These are phyloP conservation scores for Siphamia tubifer DNA, from an alignment of 2,113 vertebrate genomes.

Conservation along the genomic window DNA sequence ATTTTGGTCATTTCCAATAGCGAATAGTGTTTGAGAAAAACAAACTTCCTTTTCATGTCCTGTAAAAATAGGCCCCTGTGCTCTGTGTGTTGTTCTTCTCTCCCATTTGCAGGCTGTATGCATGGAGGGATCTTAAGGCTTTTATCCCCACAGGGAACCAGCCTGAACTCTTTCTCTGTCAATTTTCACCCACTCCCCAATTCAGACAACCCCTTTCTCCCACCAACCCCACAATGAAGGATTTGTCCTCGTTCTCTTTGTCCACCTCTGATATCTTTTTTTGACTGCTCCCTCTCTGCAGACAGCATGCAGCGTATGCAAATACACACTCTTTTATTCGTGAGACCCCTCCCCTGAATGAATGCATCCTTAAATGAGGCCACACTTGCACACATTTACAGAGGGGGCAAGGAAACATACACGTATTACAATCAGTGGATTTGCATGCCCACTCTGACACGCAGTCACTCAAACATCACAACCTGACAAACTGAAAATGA, in stretches of 20 bases:
- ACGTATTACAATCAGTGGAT: constrained; percentile 52
- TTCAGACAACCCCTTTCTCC: constrained; percentile 75
- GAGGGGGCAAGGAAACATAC: constrained; percentile 55
- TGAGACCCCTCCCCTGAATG: constrained; percentile 65
- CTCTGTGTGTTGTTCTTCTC: constrained; percentile 68
- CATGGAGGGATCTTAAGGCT: constrained; percentile 70
- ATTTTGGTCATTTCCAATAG: constrained; percentile 21
- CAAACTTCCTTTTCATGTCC: constrained; percentile 68
- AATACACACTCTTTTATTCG: constrained; percentile 72
- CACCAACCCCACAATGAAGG: constrained; percentile 75
- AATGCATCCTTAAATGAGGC: constrained; percentile 76
- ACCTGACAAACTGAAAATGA: constrained; percentile 6
- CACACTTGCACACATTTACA: constrained; percentile 69
- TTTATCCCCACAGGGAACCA: constrained; percentile 78
- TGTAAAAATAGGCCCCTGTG: constrained; percentile 47
- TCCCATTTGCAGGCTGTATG: constrained; percentile 73
- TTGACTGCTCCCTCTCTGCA: constrained; percentile 74
- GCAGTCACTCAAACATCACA: constrained; percentile 39
- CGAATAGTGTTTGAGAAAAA: constrained; percentile 61
- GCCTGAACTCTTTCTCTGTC: constrained; percentile 77
- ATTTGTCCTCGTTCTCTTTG: constrained; percentile 78
- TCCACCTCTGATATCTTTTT: constrained; percentile 79
- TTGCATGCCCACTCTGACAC: constrained; percentile 55
- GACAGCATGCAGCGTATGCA: constrained; percentile 80
- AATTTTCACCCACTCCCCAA: constrained; percentile 81